These are phyloP conservation scores for Strigamia transsilvanica DNA, from an alignment of 2,888 invertebrate genomes.

Conservation along the genomic window DNA sequence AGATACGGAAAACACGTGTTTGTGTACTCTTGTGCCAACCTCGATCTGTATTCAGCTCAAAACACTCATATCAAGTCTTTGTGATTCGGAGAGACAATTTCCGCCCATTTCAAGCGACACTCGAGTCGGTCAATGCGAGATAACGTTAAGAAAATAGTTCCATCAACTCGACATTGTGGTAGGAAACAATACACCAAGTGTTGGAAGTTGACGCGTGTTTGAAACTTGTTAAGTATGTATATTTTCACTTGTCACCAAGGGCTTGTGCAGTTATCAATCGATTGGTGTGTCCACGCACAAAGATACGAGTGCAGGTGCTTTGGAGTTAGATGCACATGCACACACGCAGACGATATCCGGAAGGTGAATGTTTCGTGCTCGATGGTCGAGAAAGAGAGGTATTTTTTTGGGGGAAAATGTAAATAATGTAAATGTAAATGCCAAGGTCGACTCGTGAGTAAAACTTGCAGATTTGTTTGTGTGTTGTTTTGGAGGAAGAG, in stretches of 20 bases:
- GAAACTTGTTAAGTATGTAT: too few relatives aligned
- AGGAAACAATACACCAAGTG: background rate
- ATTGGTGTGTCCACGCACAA: background rate
- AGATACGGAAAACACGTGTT: background rate
- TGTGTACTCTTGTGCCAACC: background rate
- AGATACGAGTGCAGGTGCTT: constrained; percentile 21
- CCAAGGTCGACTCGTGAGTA: background rate
- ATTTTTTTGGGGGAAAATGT: background rate
- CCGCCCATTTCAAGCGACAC: background rate
- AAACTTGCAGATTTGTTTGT: background rate
- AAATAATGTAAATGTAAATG: background rate
- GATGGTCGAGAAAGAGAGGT: background rate
- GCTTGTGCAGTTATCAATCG: background rate
- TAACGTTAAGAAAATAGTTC: background rate
- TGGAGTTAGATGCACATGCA: background rate
- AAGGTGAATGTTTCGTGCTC: constrained; percentile 10
- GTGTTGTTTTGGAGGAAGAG: too few relatives aligned
- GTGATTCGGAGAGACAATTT: constrained; percentile 12
- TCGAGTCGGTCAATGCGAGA: background rate
- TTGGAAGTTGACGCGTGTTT: too few relatives aligned
- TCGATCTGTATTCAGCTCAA: background rate
- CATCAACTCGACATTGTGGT: background rate
- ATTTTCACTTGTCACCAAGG: background rate
- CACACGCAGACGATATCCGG: constrained; percentile 30
- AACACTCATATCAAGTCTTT: constrained; percentile 17